Conservation (phyloP, 2,888 invertebrate genomes). For the Lapara coniferarum region DNA sequence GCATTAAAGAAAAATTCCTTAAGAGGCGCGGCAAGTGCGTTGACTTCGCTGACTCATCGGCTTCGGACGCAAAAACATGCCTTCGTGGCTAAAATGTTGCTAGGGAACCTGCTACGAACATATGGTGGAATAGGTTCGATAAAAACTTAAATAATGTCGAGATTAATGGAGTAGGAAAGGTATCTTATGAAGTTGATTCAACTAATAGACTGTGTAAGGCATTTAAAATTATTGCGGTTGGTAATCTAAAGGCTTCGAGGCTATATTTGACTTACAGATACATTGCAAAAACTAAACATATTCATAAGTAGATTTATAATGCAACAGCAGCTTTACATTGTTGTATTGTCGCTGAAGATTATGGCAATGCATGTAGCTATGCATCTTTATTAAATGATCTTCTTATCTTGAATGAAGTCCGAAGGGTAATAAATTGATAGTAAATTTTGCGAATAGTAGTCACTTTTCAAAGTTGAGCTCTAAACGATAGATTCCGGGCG, state of each 20-base stretch:
- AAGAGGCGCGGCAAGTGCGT: slow-evolving; percentile 46
- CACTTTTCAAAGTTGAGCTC: too few relatives aligned
- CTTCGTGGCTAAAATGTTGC: slow-evolving; percentile 30
- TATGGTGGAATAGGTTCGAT: neutral
- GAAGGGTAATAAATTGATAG: neutral
- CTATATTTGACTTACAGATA: neutral
- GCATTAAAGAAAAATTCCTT: slow-evolving; percentile 38
- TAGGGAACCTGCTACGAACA: slow-evolving; percentile 22
- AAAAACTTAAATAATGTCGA: slow-evolving; percentile 4
- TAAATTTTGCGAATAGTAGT: too few relatives aligned
- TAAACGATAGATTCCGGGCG: too few relatives aligned
- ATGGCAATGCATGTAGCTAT: too few relatives aligned
- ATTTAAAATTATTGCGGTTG: neutral
- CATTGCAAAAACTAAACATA: neutral
- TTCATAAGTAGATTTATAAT: neutral
- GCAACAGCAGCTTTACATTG: neutral
- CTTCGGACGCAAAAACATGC: slow-evolving; percentile 56
- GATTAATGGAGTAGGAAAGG: neutral
- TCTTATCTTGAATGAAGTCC: neutral
- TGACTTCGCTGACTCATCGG: slow-evolving; percentile 69
- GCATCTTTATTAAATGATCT: too few relatives aligned
- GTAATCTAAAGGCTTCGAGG: too few relatives aligned
- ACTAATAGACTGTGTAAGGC: neutral
- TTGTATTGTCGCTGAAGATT: too few relatives aligned
- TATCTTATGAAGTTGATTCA: neutral